Conservation (phyloP, 1,140 invertebrate genomes). For the Reticulitermes speratus region DNA sequence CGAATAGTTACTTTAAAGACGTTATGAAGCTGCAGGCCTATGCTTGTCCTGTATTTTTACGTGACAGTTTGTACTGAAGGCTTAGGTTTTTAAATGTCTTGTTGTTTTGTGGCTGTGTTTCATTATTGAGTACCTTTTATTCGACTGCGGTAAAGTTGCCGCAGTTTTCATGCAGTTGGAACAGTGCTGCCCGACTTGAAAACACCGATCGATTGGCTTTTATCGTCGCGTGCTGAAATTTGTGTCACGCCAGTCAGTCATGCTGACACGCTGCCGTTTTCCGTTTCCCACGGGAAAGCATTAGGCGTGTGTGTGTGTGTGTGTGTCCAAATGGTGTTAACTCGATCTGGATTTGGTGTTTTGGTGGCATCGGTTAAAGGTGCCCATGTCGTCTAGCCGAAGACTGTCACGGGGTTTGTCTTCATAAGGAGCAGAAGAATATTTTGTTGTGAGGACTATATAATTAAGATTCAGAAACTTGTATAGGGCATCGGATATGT, state of each 20-base stretch:
- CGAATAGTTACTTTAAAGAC: too few species aligned
- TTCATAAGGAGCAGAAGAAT: not conserved
- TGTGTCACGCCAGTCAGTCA: slow-evolving; percentile 6
- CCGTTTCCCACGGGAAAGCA: not conserved
- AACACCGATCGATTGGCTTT: not conserved
- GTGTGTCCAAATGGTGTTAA: not conserved
- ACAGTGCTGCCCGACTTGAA: not conserved
- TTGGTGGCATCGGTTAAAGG: not conserved
- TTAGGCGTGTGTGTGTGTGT: not conserved
- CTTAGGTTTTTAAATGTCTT: too few species aligned
- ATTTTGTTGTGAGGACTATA: too few species aligned
- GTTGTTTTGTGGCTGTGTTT: too few species aligned
- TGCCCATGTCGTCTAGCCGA: not conserved
- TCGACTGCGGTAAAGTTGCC: too few species aligned
- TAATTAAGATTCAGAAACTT: too few species aligned
- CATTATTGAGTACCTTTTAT: too few species aligned
- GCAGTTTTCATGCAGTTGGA: too few species aligned
- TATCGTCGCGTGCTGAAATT: not conserved
- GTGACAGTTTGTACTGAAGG: too few species aligned
- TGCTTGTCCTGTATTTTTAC: too few species aligned
- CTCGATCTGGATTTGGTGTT: not conserved
- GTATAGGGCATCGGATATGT: too few species aligned
- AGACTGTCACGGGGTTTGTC: not conserved
- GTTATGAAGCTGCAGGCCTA: too few species aligned
- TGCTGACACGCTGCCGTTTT: not conserved